Evolutionary conservation across 53 echinoderm and acorn worm genomes (phyloP), one percentile per base, ranked within the genome.

Genomic region (Echinometra lucunter): DNA sequence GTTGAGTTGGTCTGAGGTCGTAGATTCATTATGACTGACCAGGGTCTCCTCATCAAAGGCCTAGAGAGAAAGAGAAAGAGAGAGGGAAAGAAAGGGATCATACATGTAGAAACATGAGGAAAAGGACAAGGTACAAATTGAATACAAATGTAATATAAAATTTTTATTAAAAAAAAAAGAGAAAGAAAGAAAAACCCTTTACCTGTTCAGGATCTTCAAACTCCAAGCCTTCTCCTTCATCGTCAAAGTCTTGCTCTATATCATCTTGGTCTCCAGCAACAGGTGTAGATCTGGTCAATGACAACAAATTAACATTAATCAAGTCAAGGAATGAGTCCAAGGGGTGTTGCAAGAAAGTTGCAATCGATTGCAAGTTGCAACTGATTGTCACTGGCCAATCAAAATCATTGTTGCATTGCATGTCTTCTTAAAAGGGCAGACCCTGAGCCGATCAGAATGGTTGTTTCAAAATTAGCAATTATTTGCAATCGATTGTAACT

Each of bases 1-100:
- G 34, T 60, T 85, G 38, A 96, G 96, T 35, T 95, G 95, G n/a
- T 98, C 98, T 37, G 97, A 98, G 19, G 94, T 49, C 17, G 95
- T 94, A 0, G 97, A 95, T 23, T 96, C 97, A 27, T 93, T 88
- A n/a, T 91, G 92, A 88, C 93, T 95, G 58, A 58, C 57, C 17
- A 92, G 57, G 4, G 88, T 95, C 28, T 90, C 95, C 58, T 92
- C 95, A 40, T 94, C 85, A 83, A 81, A 94, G 2, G 82, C 60
- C 94, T 94, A 44, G 17, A 78, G 78, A 38, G 18, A 78, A 44
- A 37, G 35, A 78, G 38, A 78, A 78, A 72, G 10, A n/a, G n/a
- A n/a, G n/a, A n/a, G n/a, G n/a, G n/a, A n/a, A n/a, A n/a, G n/a
- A n/a, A 56, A 56, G 56, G 13, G 56, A 56, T 56, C 13, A 56